Percentiles rank a stretch among this genome's conserved stretches.
Evolutionary conservation across 1,140 invertebrate species (phyloP).

Genomic region (Bombyx mandarina): DNA sequence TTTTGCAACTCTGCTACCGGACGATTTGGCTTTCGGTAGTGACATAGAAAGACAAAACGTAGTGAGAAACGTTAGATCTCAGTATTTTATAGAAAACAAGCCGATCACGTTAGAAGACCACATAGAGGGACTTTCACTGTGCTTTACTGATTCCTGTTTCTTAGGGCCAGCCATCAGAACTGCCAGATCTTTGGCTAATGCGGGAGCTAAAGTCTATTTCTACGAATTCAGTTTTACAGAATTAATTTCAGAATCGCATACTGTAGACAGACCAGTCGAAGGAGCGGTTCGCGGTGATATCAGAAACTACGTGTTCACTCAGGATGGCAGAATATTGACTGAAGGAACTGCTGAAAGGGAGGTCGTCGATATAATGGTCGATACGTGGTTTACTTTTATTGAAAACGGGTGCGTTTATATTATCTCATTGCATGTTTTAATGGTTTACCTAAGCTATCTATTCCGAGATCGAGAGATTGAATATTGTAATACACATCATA

Average conservation of each 20-base stretch:
- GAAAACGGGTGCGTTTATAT: conserved; percentile 32
- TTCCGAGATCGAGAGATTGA: too few relatives aligned
- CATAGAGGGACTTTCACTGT: conserved; percentile 26
- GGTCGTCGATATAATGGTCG: conserved; percentile 21
- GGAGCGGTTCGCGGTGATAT: conserved; percentile 33
- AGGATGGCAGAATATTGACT: conserved; percentile 6
- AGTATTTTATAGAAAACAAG: conserved; percentile 33
- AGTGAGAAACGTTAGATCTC: conserved; percentile 19
- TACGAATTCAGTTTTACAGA: conserved; percentile 43
- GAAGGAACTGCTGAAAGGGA: conserved; percentile 14
- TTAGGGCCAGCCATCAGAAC: conserved; percentile 30
- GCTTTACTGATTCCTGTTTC: conserved; percentile 35
- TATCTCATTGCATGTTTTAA: not conserved
- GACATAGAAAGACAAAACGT: conserved; percentile 15
- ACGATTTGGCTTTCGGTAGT: conserved; percentile 32
- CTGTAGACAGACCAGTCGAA: conserved; percentile 11
- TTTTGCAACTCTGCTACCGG: conserved; percentile 25
- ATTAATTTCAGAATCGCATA: conserved; percentile 19
- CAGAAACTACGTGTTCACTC: conserved; percentile 31
- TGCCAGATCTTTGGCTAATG: conserved; percentile 25
- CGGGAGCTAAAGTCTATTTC: conserved; percentile 36
- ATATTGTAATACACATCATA: too few relatives aligned
- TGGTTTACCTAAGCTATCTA: too few relatives aligned
- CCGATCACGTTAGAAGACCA: conserved; percentile 17
- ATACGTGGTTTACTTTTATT: conserved; percentile 39